Percentiles rank a stretch among this genome's conserved stretches.
These are phyloP conservation scores for Lordiphosa mommai DNA, from an alignment of 1,140 invertebrate species.

Conservation along the genomic window DNA sequence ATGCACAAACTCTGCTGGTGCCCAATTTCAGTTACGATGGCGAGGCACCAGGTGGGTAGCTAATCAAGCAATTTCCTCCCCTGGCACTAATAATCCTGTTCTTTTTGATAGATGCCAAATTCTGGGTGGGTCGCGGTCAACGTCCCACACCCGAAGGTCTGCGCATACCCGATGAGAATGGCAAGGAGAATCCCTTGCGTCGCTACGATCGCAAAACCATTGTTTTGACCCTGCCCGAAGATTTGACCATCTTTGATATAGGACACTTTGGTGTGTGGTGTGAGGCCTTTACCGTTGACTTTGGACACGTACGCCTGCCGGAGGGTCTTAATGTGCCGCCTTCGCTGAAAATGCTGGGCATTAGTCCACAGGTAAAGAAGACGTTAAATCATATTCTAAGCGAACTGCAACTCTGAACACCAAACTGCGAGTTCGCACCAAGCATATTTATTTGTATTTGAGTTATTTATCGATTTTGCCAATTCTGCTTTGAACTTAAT, in stretches of 20 bases:
- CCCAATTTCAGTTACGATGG: conserved; percentile 94
- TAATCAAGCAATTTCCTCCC: neutral
- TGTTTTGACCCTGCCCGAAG: conserved; percentile 90
- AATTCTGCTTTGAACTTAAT: conserved; percentile 57
- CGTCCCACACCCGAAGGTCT: conserved; percentile 89
- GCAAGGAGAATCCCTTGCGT: conserved; percentile 88
- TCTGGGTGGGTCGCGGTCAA: conserved; percentile 91
- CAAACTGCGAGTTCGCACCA: too few relatives aligned
- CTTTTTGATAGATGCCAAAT: conserved; percentile 88
- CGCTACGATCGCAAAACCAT: conserved; percentile 92
- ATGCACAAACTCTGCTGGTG: conserved; percentile 93
- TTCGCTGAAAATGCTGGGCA: conserved; percentile 94
- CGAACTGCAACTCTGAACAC: conserved; percentile 57
- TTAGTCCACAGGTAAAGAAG: conserved; percentile 92
- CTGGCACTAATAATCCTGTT: neutral
- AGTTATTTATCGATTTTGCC: conserved; percentile 41
- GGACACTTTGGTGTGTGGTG: conserved; percentile 94
- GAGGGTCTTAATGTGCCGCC: conserved; percentile 90
- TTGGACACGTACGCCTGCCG: conserved; percentile 91
- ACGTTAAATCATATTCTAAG: conserved; percentile 62
- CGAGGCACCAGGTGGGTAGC: conserved; percentile 88
- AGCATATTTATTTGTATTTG: conserved; percentile 4
- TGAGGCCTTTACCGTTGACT: conserved; percentile 93
- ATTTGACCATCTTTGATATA: conserved; percentile 90
- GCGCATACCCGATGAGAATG: conserved; percentile 92